Base-by-base conservation (phyloP, 2,888 invertebrate species). In the Megamerina dolium region DNA sequence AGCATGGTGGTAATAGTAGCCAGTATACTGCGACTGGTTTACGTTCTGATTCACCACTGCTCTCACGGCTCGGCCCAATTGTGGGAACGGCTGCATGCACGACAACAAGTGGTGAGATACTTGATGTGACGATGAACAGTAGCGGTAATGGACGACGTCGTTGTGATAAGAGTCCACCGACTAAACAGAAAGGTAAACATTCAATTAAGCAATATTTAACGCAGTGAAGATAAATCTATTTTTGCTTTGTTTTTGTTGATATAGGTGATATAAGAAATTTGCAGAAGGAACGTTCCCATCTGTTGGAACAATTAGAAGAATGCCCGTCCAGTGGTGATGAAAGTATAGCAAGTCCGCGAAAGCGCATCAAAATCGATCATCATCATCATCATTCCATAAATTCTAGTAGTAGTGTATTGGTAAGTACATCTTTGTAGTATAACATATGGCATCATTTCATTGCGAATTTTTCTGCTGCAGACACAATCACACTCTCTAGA, bases 241-340 rank as follows among this genome's bases (percentile, higher is more conserved):
- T 31, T 14, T 30, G 5, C 9, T 9, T n/a, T 30, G 13, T 13
- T 5, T 30, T 16, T 29, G 14, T 23, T 10, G 10, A 18, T 36
- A 8, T 23, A 77, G 64, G 67, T 50, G 82, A 83, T 66, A 81
- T 83, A 55, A 73, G 82, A 56, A 77, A 79, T 60, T 73, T 83
- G 54, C 82, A 83, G 64, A 83, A 83, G 63, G 83, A 83, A 63
- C 75, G 83, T 38, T 80, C 80, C 37, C 81, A 81, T 62, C 73
- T 83, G 46, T 72, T 83, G 53, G 83, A 83, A 65, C 82, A 83
- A 64, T 75, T 81, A 58, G 81, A 82, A 61, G 82, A 83, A 59
- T 81, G 81, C 73, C 79, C 78, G 58, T 82, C 82, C 65, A 81
- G 81, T 61, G 82, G 82, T 49, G 82, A 82, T 67, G 82, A 82